Evolutionary conservation across 2,888 invertebrate genomes (phyloP).

Genomic region (Apodemia hepburni): DNA sequence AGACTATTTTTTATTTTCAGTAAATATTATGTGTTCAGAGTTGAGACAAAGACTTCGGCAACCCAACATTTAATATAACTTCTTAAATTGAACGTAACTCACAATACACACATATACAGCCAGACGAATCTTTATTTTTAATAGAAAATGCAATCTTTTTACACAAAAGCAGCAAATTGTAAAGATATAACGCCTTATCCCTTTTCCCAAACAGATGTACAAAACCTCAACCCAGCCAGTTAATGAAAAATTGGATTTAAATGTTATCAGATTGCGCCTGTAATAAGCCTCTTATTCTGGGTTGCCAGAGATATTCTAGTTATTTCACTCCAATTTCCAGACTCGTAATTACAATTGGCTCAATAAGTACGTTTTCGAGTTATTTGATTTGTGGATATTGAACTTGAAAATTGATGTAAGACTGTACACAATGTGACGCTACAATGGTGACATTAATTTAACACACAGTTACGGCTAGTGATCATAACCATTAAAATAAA

Average conservation of each 20-base stretch:
- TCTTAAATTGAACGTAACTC: not conserved
- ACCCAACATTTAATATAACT: not conserved
- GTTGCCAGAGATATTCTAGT: slow-evolving; percentile 10
- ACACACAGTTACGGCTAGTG: too few relatives aligned
- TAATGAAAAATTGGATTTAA: not conserved
- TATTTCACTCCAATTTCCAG: slow-evolving; percentile 6
- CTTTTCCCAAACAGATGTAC: not conserved
- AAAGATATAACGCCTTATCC: slow-evolving; percentile 4
- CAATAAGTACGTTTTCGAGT: not conserved
- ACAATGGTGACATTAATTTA: too few relatives aligned
- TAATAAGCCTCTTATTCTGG: slow-evolving; percentile 8
- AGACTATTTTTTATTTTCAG: not conserved
- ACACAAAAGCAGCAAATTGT: not conserved
- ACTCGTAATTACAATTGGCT: not conserved
- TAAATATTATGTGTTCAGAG: not conserved
- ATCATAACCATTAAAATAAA: too few relatives aligned
- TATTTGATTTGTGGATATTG: not conserved
- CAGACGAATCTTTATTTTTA: not conserved
- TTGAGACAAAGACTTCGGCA: not conserved
- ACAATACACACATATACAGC: not conserved
- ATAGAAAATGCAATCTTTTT: not conserved
- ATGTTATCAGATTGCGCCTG: not conserved
- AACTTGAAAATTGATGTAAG: too few relatives aligned
- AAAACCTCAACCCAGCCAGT: slow-evolving; percentile 5
- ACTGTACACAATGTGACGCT: too few relatives aligned